Evolutionary conservation across 2,888 invertebrate genomes (phyloP), one percentile per base, ranked within the genome.

Genomic region (Syrphus vitripennis): DNA sequence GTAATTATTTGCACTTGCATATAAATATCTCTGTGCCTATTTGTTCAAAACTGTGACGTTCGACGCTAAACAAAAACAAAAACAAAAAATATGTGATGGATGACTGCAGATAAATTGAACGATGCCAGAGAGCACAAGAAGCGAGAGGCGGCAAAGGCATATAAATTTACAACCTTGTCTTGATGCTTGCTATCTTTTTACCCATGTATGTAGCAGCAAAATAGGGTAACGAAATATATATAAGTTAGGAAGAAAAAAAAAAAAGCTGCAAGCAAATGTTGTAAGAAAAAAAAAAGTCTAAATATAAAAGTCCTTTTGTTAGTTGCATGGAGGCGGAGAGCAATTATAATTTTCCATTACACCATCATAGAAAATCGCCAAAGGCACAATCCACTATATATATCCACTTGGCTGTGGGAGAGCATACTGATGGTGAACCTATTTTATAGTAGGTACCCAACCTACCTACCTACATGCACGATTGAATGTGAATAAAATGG

Each of bases 261-360:
- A 59, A 61, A 63, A 67, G 34, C n/a, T 24, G 29, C 19, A 63
- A 76, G 59, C 70, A 76, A 82, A 81, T 53, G 50, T 61, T 61
- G 69, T 26, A 59, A 53, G n/a, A n/a, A 77, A 48, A 48, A 48
- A 48, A 50, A 50, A 83, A 79, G 31, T 83, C 83, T 63, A 83
- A 83, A 78, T 67, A 83, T 78, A 78, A 78, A 80, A 72, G 70
- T 79, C 75, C 75, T 70, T 79, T 83, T 83, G 74, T 83, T 74
- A 61, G 55, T 75, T 79, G 74, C 74, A 79, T 24, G 45, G 74
- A 74, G 74, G 79, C 69, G 83, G 34, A 69, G 83, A 83, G 83
- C 79, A 83, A 83, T 83, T 83, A 79, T 83, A 83, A 83, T 83
- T 83, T 83, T 83, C 75, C 83, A 79, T 83, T 83, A 80, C 83